These are phyloP conservation scores for Melospiza georgiana DNA, from an alignment of 2,113 vertebrate species.

Conservation along the genomic window DNA sequence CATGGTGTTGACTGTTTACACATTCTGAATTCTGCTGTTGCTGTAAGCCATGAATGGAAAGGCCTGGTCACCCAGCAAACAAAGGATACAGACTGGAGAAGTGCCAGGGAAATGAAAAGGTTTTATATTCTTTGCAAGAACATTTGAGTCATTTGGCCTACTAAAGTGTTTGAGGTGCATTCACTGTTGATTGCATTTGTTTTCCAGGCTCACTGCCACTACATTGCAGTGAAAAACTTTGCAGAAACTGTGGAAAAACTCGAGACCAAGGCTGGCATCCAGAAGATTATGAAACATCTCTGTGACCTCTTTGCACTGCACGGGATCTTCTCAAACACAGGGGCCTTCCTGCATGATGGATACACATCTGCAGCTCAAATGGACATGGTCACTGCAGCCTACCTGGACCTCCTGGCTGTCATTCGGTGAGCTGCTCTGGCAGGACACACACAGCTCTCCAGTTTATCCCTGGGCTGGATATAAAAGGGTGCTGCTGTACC, in stretches of 20 bases:
- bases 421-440: conserved; percentile 72
- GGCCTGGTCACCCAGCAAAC: not conserved
- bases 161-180: conserved; percentile 27
- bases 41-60: conserved; percentile 14
- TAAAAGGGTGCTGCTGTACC: not conserved
- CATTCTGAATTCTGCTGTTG: not conserved
- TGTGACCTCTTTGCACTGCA: conserved; percentile 78
- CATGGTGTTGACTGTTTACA: not conserved
- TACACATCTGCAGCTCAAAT: conserved; percentile 73
- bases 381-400: conserved; percentile 69
- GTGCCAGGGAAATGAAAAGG: conserved; percentile 42
- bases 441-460: not conserved
- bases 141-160: conserved; percentile 29
- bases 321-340: conserved; percentile 65
- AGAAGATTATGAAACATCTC: conserved; percentile 72
- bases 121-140: conserved; percentile 30
- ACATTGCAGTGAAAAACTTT: conserved; percentile 74
- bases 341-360: conserved; percentile 72
- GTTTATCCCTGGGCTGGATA: not conserved
- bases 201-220: conserved; percentile 78
- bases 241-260: conserved; percentile 62
- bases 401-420: conserved; percentile 70
- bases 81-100: conserved; percentile 24
- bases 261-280: conserved; percentile 54
- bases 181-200: conserved; percentile 19